Evolutionary conservation across 1,140 invertebrate genomes (phyloP).

Genomic region (Neodiprion lecontei): DNA sequence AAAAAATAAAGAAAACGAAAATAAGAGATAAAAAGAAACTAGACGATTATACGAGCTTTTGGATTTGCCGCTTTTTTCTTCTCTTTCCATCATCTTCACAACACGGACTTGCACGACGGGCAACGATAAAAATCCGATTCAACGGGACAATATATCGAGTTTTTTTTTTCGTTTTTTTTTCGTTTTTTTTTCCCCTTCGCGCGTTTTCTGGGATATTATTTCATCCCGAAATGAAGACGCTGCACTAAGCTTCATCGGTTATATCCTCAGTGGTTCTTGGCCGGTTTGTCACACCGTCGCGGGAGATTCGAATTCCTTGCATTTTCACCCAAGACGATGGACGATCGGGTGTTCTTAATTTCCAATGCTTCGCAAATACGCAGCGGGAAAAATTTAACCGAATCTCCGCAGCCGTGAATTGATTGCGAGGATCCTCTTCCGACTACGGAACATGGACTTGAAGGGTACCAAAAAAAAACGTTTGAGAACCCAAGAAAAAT

Average conservation of each 20-base stretch:
- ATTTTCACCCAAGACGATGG: not conserved
- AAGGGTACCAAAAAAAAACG: conserved; percentile 31
- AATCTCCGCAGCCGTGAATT: not conserved
- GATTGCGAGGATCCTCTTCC: conserved; percentile 16
- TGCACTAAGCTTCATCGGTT: not conserved
- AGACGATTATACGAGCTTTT: not conserved
- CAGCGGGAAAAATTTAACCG: too few relatives aligned
- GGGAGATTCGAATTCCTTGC: not conserved
- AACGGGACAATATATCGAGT: too few relatives aligned
- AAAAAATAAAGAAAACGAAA: too few relatives aligned
- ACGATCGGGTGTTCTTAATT: not conserved
- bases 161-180: too few relatives aligned
- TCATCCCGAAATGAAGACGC: conserved; percentile 2
- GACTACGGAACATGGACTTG: conserved; percentile 34
- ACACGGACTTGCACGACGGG: too few relatives aligned
- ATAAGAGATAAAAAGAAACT: not conserved
- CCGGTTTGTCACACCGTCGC: not conserved
- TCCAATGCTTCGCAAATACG: not conserved
- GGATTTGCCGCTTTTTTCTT: too few relatives aligned
- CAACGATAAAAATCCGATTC: too few relatives aligned
- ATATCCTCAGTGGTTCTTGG: not conserved
- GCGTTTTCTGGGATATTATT: not conserved
- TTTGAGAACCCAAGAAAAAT: conserved; percentile 28
- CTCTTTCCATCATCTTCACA: not conserved
- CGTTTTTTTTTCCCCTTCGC: not conserved